Conservation (phyloP, 2,797 vertebrate genomes). For the Hypotaenidia okinawae region DNA sequence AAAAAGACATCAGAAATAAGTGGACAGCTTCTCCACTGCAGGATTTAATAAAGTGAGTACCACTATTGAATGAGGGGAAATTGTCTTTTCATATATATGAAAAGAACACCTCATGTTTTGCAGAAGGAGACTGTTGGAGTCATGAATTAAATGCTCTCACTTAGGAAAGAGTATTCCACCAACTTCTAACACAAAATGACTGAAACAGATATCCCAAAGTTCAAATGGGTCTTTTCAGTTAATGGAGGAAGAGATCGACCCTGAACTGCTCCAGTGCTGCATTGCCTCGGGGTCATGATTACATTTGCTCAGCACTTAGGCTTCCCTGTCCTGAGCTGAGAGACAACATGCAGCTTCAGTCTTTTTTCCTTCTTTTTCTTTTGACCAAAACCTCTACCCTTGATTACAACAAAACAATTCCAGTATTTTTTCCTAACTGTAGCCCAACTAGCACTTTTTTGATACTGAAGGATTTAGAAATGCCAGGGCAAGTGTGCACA, state of each 20-base stretch:
- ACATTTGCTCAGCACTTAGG: not conserved
- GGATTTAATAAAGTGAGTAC: conserved; percentile 14
- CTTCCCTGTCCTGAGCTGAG: not conserved
- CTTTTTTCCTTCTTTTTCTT: fast-evolving
- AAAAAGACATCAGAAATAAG: not conserved
- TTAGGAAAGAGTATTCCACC: not conserved
- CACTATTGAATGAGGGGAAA: not conserved
- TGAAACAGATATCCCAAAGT: not conserved
- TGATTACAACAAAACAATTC: not conserved
- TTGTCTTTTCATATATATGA: not conserved
- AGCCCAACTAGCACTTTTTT: not conserved
- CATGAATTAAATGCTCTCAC: not conserved
- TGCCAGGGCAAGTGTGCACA: not conserved
- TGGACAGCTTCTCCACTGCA: not conserved
- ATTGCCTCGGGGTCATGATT: not conserved
- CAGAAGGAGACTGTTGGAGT: not conserved
- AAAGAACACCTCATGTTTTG: not conserved
- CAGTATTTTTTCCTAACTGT: not conserved
- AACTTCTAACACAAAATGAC: not conserved
- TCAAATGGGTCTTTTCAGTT: not conserved
- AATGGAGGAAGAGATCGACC: not conserved
- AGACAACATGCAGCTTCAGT: not conserved
- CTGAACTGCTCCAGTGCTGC: not conserved
- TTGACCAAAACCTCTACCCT: not conserved
- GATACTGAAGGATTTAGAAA: not conserved